These are phyloP conservation scores for Podarcis cretensis DNA, from an alignment of 2,113 vertebrate species.

Conservation along the genomic window DNA sequence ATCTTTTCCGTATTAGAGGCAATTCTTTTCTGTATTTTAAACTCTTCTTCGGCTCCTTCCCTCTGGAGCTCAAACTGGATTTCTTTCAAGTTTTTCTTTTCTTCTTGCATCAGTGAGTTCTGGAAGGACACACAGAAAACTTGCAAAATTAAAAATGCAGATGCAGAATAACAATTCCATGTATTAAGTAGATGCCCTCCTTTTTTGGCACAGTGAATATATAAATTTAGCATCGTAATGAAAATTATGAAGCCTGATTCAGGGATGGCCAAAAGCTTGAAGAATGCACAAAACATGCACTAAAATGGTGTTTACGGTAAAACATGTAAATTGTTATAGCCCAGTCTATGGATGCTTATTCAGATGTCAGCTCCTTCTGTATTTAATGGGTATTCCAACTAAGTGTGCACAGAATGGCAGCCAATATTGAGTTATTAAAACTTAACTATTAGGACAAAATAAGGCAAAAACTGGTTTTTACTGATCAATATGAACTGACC, in stretches of 20 bases:
- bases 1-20: constrained; percentile 16
- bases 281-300: neutral
- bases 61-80: constrained; percentile 55
- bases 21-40: constrained; percentile 46
- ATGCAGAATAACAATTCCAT: constrained; percentile 20
- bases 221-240: neutral
- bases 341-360: neutral
- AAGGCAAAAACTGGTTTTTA: neutral
- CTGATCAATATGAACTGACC: neutral
- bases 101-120: constrained; percentile 73
- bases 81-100: constrained; percentile 56
- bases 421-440: neutral
- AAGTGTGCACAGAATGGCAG: neutral
- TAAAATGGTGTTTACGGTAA: neutral
- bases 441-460: no score
- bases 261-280: neutral
- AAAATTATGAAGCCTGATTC: neutral
- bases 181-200: neutral
- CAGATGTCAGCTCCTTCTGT: neutral
- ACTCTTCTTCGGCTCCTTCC: constrained; percentile 56
- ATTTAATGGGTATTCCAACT: neutral
- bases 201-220: neutral
- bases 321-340: neutral
- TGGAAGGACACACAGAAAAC: constrained; percentile 68
- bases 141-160: constrained; percentile 51